These are phyloP conservation scores for Crocidura indochinensis DNA, from an alignment of 2,797 vertebrate species.

Conservation along the genomic window DNA sequence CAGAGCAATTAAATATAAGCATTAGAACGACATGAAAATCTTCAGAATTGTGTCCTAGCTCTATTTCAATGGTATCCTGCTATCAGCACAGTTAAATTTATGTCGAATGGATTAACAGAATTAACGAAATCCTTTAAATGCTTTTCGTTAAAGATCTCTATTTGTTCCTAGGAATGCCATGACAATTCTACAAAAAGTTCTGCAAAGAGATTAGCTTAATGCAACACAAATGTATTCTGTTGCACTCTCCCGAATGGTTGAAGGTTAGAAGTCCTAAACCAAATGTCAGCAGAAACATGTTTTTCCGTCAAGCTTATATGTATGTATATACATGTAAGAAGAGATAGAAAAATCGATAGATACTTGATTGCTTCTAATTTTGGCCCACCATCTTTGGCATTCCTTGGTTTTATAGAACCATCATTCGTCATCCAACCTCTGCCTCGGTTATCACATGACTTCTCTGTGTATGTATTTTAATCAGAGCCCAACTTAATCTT, in stretches of 20 bases:
- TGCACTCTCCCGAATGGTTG: not conserved
- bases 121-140: not conserved
- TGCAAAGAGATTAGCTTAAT: not conserved
- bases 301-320: not conserved
- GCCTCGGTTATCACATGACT: not conserved
- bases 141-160: conserved; percentile 10
- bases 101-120: not conserved
- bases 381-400: not conserved
- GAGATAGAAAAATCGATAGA: no score
- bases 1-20: not conserved
- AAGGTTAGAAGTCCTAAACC: conserved; percentile 42
- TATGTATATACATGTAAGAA: no score
- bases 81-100: not conserved
- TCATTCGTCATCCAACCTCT: not conserved
- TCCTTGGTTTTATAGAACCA: conserved; percentile 7
- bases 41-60: not conserved
- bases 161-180: not conserved
- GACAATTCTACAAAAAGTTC: not conserved
- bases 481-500: conserved; percentile 5
- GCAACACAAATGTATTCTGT: conserved; percentile 31
- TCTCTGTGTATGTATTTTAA: not conserved
- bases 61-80: not conserved
- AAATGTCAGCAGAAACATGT: conserved; percentile 33
- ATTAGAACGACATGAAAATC: not conserved
- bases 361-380: not conserved